These are phyloP conservation scores for Ormyrus labotus DNA, from an alignment of 2,888 invertebrate genomes.

Conservation along the genomic window DNA sequence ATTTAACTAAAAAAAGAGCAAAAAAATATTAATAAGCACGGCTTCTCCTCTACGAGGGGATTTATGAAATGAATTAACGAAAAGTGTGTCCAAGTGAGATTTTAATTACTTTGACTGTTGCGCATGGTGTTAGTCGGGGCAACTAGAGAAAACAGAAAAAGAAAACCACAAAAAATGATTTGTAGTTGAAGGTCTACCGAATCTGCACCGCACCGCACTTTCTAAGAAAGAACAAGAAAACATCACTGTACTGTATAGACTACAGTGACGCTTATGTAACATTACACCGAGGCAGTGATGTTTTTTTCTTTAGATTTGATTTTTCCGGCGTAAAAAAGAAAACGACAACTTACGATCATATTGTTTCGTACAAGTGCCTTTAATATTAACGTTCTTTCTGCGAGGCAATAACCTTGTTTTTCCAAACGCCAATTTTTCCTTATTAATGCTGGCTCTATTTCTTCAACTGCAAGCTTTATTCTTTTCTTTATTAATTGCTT, in stretches of 20 bases:
- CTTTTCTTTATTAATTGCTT: constrained; percentile 45
- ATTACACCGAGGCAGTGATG: not conserved
- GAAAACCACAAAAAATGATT: constrained; percentile 50
- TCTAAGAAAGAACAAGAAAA: constrained; percentile 40
- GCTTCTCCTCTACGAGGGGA: constrained; percentile 67
- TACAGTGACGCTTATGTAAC: constrained; percentile 63
- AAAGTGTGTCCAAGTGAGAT: constrained; percentile 74
- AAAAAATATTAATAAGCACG: constrained; percentile 57
- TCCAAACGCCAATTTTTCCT: constrained; percentile 46
- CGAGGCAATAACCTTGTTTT: constrained; percentile 61
- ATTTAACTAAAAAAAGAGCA: constrained; percentile 69
- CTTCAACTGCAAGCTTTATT: constrained; percentile 57
- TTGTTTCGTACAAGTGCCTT: constrained; percentile 74
- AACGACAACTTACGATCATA: constrained; percentile 58
- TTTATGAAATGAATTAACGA: constrained; percentile 68
- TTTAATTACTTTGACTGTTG: constrained; percentile 72
- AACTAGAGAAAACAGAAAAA: constrained; percentile 60
- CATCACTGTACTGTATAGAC: constrained; percentile 54
- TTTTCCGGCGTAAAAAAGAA: constrained; percentile 55
- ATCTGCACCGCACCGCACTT: constrained; percentile 64
- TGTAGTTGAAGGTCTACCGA: constrained; percentile 65
- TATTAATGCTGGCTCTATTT: constrained; percentile 57
- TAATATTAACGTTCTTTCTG: constrained; percentile 68
- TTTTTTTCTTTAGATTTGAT: constrained; percentile 52
- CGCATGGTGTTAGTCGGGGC: constrained; percentile 72